Evolutionary conservation across 2,888 invertebrate genomes (phyloP).

Genomic region (Mongoloraphidia duomilia): DNA sequence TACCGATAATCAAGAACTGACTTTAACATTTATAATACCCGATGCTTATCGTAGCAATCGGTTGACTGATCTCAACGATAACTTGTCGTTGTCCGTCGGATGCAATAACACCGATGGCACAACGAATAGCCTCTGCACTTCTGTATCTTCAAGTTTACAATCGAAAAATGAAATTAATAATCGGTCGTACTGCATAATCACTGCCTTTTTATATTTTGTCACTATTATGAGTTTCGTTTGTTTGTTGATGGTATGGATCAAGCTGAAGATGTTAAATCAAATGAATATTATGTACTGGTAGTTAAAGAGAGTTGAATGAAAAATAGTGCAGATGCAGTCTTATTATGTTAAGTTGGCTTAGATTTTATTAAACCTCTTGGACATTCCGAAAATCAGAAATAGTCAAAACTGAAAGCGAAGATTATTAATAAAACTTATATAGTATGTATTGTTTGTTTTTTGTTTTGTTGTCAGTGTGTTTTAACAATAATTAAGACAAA

Average conservation of each 20-base stretch:
- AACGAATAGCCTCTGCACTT: no score
- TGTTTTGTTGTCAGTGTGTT: no score
- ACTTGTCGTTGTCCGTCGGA: not conserved
- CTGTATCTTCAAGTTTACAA: conserved; percentile 13
- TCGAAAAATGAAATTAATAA: conserved; percentile 9
- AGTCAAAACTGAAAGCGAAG: not conserved
- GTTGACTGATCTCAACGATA: conserved; percentile 3
- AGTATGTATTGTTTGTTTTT: not conserved
- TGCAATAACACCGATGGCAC: no score
- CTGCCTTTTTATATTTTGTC: conserved; percentile 30
- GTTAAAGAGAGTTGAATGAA: conserved; percentile 15
- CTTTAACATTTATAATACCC: conserved; percentile 4
- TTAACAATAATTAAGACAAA: no score
- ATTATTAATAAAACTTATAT: not conserved
- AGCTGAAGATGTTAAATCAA: conserved; percentile 27
- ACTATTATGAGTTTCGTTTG: conserved; percentile 30
- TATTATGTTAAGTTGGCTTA: no score
- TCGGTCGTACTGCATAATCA: conserved; percentile 27
- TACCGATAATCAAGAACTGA: not conserved
- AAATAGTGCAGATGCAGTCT: not conserved
- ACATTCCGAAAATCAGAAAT: not conserved
- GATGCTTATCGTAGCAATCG: not conserved
- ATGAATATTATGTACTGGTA: conserved; percentile 31
- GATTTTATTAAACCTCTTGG: no score
- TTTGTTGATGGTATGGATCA: conserved; percentile 28